Evolutionary conservation across 2,113 vertebrate genomes (phyloP), one percentile per base, ranked within the genome.

Genomic region (Tupaia chinensis): DNA sequence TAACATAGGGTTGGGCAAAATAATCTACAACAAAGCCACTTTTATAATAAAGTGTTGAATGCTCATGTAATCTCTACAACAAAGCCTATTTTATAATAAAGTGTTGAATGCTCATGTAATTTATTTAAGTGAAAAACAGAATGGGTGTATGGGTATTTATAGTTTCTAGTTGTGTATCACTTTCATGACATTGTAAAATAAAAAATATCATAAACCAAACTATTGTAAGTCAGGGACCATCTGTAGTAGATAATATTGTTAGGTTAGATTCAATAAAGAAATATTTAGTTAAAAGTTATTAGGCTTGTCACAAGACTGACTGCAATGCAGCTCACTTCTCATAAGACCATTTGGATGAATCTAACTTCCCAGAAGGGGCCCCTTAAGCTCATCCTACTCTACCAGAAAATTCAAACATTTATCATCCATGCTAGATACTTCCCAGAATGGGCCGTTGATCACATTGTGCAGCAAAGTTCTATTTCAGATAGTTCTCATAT

Each of bases 211-310:
- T 44, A 44, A 44, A 44, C 3, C 44, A 44, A 44, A 44, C 44
- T 44, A 44, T 44, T 44, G 5, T 5, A 44, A 44, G 44, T 44
- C 44, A 44, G 44, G 44, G 44, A 44, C 5, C 44, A 44, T 44
- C 44, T 44, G 44, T 76, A 63, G 23, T 65, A 82, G 81, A 73
- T 68, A 60, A 85, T 44, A 66, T 65, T 72, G 34, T 82, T 83
- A 63, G 61, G 54, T 68, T 61, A 90, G n/a, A 76, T 73, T 81
- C 27, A 61, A 87, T 22, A 91, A 91, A 77, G 7, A 6, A 81
- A 25, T 86, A 69, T 93, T 23, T 69, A n/a, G 72, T 34, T 95
- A 72, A 93, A 89, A 91, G n/a, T 93, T 83, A 53, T 73, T 91
- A 44, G 17, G 2, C 66, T 82, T 91, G n/a, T 76, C 56, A 44